These are phyloP conservation scores for Poecile montanus DNA, from an alignment of 2,797 vertebrate genomes.

Conservation along the genomic window DNA sequence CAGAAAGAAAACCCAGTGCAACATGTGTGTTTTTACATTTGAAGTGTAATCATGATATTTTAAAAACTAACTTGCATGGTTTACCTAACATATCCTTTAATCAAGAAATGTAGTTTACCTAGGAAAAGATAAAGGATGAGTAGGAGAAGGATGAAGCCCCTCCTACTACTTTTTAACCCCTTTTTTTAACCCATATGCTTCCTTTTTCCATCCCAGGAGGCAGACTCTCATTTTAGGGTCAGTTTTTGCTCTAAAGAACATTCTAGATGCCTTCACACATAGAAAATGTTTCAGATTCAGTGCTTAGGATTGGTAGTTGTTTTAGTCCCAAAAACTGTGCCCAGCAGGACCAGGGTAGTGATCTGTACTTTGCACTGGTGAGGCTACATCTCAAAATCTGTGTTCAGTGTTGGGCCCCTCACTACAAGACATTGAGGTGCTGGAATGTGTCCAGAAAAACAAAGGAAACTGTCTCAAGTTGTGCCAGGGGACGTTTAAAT, in stretches of 20 bases:
- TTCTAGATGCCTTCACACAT: background rate
- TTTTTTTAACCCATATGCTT: background rate
- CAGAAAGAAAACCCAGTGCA: background rate
- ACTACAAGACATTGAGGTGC: background rate
- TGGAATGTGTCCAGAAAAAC: rapidly evolving
- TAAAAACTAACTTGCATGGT: background rate
- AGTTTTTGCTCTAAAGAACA: background rate
- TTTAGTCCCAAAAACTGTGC: background rate
- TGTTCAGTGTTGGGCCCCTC: background rate
- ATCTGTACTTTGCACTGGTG: background rate
- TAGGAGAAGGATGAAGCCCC: background rate
- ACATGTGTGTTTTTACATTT: background rate
- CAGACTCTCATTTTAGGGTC: background rate
- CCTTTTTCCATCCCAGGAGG: background rate
- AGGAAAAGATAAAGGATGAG: background rate
- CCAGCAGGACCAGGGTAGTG: background rate
- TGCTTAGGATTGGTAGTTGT: background rate
- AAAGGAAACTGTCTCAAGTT: background rate
- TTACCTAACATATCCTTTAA: background rate
- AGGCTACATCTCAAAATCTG: background rate
- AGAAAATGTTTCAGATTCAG: background rate
- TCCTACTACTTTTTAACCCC: background rate
- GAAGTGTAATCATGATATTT: background rate
- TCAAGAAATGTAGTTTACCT: background rate
- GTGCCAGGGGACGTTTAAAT: background rate